Evolutionary conservation across 2,113 vertebrate species (phyloP).

Genomic region (Xyliphius kryptos): DNA sequence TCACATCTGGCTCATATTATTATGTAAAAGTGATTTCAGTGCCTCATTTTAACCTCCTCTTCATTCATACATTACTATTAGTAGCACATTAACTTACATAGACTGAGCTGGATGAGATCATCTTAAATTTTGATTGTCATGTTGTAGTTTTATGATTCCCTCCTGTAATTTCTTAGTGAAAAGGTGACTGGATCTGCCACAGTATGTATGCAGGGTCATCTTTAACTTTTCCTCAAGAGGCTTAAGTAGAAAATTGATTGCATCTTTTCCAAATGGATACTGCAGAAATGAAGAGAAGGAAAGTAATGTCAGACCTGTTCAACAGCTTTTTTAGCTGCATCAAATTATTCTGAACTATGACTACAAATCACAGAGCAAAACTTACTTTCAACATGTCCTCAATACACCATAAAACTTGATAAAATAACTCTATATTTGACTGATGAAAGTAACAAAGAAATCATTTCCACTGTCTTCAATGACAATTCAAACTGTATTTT

Average conservation of each 20-base stretch:
- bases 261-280: slow-evolving; percentile 77
- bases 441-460: too few species aligned
- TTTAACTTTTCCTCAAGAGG: slow-evolving; percentile 74
- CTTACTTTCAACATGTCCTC: too few species aligned
- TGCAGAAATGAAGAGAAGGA: slow-evolving; percentile 50
- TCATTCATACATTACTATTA: not conserved
- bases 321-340: too few species aligned
- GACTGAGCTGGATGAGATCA: slow-evolving; percentile 15
- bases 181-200: slow-evolving; percentile 76
- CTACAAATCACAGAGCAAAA: too few species aligned
- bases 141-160: slow-evolving; percentile 57
- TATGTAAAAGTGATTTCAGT: slow-evolving; percentile 41
- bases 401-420: too few species aligned
- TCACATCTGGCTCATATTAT: not conserved
- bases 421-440: too few species aligned
- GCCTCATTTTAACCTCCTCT: slow-evolving; percentile 1
- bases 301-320: too few species aligned
- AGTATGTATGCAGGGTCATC: slow-evolving; percentile 78
- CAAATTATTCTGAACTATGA: too few species aligned
- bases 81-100: not conserved
- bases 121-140: slow-evolving; percentile 25
- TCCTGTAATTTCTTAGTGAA: slow-evolving; percentile 77
- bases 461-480: too few species aligned
- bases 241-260: slow-evolving; percentile 63
- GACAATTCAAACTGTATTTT: too few species aligned